A percentile compares a stretch with the other conserved stretches of the same genome.
Evolutionary conservation across 2,113 vertebrate species (phyloP).

Genomic region (Podarcis muralis): DNA sequence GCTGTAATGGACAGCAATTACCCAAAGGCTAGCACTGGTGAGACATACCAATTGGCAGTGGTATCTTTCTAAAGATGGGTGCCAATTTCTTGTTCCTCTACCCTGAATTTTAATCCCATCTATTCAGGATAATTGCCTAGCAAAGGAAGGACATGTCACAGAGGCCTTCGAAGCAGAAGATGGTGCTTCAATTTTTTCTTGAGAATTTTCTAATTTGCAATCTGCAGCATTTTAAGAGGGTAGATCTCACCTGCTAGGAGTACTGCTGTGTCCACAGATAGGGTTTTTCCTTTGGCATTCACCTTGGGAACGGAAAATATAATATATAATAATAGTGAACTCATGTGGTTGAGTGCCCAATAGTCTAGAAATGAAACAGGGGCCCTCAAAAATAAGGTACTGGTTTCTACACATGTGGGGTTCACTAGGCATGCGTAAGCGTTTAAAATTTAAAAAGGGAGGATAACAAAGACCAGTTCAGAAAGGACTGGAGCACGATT

Average conservation of each 20-base stretch:
- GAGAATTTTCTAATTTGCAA: not conserved
- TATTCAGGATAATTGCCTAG: not conserved
- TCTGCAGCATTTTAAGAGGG: not conserved
- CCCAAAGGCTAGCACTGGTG: not conserved
- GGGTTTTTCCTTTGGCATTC: not conserved
- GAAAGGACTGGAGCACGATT: too few relatives aligned
- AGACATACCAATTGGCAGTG: not conserved
- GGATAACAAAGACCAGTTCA: not conserved
- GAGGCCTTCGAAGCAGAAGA: not conserved
- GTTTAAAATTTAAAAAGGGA: too few relatives aligned
- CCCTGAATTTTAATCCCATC: not conserved
- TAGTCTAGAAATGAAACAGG: too few relatives aligned
- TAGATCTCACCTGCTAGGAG: not conserved
- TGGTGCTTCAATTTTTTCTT: not conserved
- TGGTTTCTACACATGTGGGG: not conserved
- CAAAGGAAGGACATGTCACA: not conserved
- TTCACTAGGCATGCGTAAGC: too few relatives aligned
- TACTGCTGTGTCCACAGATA: not conserved
- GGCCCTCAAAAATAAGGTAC: not conserved
- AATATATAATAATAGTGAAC: not conserved
- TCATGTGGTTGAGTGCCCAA: too few relatives aligned
- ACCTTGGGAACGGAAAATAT: not conserved
- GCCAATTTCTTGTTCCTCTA: not conserved
- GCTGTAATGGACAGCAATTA: not conserved
- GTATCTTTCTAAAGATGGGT: not conserved